Base-by-base conservation (phyloP, 2,888 invertebrate species). In the Noctua janthina region DNA sequence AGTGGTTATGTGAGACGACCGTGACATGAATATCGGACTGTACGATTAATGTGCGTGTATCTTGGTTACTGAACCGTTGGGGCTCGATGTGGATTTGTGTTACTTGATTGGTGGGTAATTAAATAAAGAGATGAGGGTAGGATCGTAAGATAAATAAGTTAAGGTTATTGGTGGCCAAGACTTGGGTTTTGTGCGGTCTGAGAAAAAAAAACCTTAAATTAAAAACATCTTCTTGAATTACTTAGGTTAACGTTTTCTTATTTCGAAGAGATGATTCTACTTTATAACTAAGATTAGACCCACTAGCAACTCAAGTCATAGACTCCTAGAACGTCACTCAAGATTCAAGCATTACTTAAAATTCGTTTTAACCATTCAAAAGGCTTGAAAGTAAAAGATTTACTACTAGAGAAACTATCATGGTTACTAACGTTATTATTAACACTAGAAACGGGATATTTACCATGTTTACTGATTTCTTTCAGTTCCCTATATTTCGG, bases 21-120 rank as follows among this genome's bases (percentile, higher is more conserved):
- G 91, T 91, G 91, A 89, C 86, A 46, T 76, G 91, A 90, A 90
- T 91, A 82, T 74, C 73, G 83, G 78, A 83, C 75, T 56, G 46
- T 46, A 59, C 87, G 82, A 88, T 89, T 88, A 86, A 81, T 79
- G 81, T 56, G 35, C 59, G 35, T 74, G 68, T 78, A 79, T 79
- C 80, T 86, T 87, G 84, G 83, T 88, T 85, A 82, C 84, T 78
- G 70, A 87, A 79, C 83, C 75, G 84, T 76, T 78, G 77, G 68
- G 59, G 35, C 5, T 71, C 17, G 2, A 15, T 71, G 29, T 20
- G 43, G 11, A 43, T 17, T 59, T 49, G 20, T 78, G 15, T 54
- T 64, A 1, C 49, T 70, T 82, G 35, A 62, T 68, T 79, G 54
- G 20, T 20, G 23, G 20, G 10, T 72, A 72, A 68, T 72, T 68